Percentiles rank a stretch among this genome's conserved stretches.
Evolutionary conservation across 2,113 vertebrate genomes (phyloP).

Genomic region (Progne subis): DNA sequence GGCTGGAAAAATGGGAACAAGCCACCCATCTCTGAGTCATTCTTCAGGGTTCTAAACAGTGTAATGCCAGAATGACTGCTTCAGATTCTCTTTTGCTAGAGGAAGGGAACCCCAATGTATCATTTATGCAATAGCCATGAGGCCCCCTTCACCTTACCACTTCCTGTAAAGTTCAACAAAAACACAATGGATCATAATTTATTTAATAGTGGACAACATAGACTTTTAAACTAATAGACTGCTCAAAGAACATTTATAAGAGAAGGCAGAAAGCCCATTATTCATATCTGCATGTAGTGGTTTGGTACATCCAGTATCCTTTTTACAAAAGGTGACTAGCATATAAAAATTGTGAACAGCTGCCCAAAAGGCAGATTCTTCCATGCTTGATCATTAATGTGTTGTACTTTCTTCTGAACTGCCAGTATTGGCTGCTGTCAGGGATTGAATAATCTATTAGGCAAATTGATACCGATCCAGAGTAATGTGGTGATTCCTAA

Average conservation of each 20-base stretch:
- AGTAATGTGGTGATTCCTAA: not conserved
- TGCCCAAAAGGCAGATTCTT: constrained; percentile 36
- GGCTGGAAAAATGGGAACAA: not conserved
- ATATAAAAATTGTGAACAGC: not conserved
- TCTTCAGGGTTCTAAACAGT: not conserved
- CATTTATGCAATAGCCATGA: not conserved
- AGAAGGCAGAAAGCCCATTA: not conserved
- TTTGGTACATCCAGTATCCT: not conserved
- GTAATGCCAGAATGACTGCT: not conserved
- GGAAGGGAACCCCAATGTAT: not conserved
- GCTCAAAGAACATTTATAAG: not conserved
- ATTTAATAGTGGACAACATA: not conserved
- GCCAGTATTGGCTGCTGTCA: constrained; percentile 43
- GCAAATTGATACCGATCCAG: not conserved
- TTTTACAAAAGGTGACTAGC: not conserved
- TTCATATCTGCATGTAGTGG: not conserved
- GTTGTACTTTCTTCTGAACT: not conserved
- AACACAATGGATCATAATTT: not conserved
- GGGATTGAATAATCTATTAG: constrained; percentile 29
- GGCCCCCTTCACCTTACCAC: not conserved
- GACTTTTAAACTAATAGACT: not conserved
- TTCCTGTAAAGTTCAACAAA: not conserved
- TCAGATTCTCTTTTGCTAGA: not conserved
- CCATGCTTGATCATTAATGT: constrained; percentile 21
- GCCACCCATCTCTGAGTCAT: not conserved